Evolutionary conservation across 2,797 vertebrate species (phyloP).

Genomic region (Sus cebifrons): DNA sequence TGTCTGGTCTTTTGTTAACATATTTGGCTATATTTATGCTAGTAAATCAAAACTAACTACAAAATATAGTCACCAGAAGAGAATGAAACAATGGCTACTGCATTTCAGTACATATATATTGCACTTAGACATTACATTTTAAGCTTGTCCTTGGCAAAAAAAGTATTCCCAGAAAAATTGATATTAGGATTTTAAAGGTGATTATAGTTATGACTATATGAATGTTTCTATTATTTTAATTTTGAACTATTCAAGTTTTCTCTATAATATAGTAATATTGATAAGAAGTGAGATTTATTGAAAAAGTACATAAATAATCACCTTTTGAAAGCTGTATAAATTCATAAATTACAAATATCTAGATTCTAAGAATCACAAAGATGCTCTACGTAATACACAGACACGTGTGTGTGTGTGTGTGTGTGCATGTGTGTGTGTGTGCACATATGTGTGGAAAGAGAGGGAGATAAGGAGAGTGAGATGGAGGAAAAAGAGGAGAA

Average conservation of each 20-base stretch:
- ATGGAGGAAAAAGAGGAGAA: not conserved
- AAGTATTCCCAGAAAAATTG: not conserved
- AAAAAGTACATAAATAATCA: not conserved
- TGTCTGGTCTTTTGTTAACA: not conserved
- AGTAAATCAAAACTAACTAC: not conserved
- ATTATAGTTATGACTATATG: not conserved
- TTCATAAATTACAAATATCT: conserved; percentile 5
- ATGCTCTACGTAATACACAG: not conserved
- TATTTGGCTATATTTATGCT: not conserved
- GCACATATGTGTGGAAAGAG: not conserved
- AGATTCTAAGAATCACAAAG: not conserved
- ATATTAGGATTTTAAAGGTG: not conserved
- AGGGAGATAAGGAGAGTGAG: not conserved
- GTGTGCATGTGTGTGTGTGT: not conserved
- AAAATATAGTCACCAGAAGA: not conserved
- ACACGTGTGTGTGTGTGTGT: not conserved
- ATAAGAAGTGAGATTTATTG: not conserved
- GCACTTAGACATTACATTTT: not conserved
- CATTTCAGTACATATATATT: not conserved
- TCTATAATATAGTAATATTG: not conserved
- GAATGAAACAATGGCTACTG: not conserved
- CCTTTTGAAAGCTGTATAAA: not conserved
- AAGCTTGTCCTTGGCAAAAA: not conserved
- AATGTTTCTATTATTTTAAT: conserved; percentile 1
- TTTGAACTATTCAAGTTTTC: not conserved